These are phyloP conservation scores for Rhadinocentrus ornatus DNA, from an alignment of 2,797 vertebrate genomes.

Conservation along the genomic window DNA sequence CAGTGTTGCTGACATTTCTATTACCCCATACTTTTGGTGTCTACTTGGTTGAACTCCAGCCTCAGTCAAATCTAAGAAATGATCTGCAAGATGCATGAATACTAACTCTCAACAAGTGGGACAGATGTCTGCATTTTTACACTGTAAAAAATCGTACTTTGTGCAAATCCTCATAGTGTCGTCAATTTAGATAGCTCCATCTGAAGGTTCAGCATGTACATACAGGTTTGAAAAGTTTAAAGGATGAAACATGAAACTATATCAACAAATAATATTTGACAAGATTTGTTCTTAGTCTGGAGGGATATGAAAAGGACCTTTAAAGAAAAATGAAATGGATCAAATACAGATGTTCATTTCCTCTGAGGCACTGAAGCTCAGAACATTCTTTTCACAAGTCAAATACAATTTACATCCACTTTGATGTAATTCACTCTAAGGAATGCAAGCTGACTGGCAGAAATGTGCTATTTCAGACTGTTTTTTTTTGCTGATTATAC, in stretches of 20 bases:
- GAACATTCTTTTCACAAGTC: conserved; percentile 66
- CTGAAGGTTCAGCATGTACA: conserved; percentile 17
- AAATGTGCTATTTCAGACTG: conserved; percentile 15
- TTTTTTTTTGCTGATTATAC: conserved; percentile 31
- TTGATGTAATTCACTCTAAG: conserved; percentile 54
- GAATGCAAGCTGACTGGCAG: conserved; percentile 42
- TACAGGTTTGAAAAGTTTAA: conserved; percentile 33
- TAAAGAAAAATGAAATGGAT: conserved; percentile 60
- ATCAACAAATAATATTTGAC: conserved; percentile 67
- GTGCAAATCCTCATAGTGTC: conserved; percentile 30
- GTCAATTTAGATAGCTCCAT: conserved; percentile 37
- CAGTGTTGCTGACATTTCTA: conserved; percentile 28
- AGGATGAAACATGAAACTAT: conserved; percentile 45
- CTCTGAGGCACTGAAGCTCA: conserved; percentile 56
- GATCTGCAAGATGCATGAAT: conserved; percentile 12
- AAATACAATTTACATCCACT: conserved; percentile 59
- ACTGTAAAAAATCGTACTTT: conserved; percentile 11
- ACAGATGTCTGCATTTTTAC: neutral
- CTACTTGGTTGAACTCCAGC: conserved; percentile 17
- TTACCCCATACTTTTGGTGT: conserved; percentile 7
- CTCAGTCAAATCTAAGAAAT: conserved; percentile 40
- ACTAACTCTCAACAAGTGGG: conserved; percentile 28
- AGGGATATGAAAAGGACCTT: conserved; percentile 44
- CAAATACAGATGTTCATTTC: conserved; percentile 61
- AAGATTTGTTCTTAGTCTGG: conserved; percentile 58